These are phyloP conservation scores for Vespertilio murinus DNA, from an alignment of 2,797 vertebrate species.

Conservation along the genomic window DNA sequence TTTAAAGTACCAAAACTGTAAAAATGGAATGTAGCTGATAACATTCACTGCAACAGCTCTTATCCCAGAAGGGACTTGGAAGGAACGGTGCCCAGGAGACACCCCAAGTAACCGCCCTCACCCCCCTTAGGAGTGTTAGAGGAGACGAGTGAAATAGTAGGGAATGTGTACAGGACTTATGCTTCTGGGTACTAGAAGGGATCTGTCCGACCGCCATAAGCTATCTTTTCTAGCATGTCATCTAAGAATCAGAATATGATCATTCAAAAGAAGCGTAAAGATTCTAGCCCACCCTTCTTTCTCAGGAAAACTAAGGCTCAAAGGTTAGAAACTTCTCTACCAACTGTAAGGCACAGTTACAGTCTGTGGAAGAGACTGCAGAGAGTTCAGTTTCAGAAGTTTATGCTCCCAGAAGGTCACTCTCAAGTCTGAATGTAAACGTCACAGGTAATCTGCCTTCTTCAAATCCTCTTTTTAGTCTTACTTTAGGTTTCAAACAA, in stretches of 20 bases:
- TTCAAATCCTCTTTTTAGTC: not conserved
- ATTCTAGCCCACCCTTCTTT: not conserved
- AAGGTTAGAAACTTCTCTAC: not conserved
- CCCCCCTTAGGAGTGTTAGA: not conserved
- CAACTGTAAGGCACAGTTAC: not conserved
- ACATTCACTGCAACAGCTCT: not conserved
- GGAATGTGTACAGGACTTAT: accelerated
- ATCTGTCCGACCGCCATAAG: not conserved
- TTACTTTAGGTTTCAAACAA: conserved; percentile 19
- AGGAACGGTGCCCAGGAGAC: not conserved
- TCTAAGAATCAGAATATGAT: not conserved
- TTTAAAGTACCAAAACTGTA: not conserved
- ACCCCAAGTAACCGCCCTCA: too few species aligned
- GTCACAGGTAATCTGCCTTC: not conserved
- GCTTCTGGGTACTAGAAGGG: not conserved
- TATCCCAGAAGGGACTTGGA: not conserved
- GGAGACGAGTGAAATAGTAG: not conserved
- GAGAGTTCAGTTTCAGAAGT: not conserved
- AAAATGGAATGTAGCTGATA: not conserved
- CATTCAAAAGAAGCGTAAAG: not conserved
- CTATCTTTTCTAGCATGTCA: not conserved
- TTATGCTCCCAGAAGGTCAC: not conserved
- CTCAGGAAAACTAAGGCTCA: not conserved
- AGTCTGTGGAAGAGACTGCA: not conserved
- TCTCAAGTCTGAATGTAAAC: conserved; percentile 3